Evolutionary conservation across 2,113 vertebrate genomes (phyloP).

Genomic region (Cyprinodon brontotheroides): DNA sequence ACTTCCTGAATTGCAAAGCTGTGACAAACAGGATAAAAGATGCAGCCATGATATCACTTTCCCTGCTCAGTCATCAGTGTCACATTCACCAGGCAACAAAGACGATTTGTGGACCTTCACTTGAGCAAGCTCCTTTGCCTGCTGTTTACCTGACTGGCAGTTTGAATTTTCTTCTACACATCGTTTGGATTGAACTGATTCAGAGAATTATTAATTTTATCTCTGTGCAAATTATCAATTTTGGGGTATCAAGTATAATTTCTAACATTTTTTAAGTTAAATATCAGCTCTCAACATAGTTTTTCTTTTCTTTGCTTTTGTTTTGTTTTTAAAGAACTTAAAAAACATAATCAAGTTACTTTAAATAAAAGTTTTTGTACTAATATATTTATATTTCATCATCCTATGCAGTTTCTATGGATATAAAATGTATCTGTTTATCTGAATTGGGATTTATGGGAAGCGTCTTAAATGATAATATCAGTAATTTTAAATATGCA

Average conservation of each 20-base stretch:
- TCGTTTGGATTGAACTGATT: conserved; percentile 24
- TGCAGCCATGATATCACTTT: conserved; percentile 30
- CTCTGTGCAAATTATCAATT: background rate
- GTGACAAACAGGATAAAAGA: conserved; percentile 31
- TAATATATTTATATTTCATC: background rate
- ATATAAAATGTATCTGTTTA: background rate
- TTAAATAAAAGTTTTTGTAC: no score
- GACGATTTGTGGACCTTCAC: conserved; percentile 39
- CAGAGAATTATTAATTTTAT: conserved; percentile 12
- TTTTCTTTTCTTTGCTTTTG: background rate
- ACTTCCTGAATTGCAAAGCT: conserved; percentile 26
- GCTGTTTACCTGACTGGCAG: conserved; percentile 35
- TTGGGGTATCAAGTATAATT: background rate
- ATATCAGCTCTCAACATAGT: background rate
- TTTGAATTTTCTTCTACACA: conserved; percentile 29
- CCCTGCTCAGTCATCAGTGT: conserved; percentile 45
- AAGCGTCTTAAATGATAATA: background rate
- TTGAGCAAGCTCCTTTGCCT: conserved; percentile 30
- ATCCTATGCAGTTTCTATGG: background rate
- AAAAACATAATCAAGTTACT: no score
- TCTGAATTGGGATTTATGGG: background rate
- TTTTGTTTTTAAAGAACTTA: no score
- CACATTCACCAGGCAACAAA: conserved; percentile 57
- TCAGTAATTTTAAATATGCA: background rate
- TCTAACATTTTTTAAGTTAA: background rate